These are phyloP conservation scores for Alitta virens DNA, from an alignment of 2,888 invertebrate genomes.

Conservation along the genomic window DNA sequence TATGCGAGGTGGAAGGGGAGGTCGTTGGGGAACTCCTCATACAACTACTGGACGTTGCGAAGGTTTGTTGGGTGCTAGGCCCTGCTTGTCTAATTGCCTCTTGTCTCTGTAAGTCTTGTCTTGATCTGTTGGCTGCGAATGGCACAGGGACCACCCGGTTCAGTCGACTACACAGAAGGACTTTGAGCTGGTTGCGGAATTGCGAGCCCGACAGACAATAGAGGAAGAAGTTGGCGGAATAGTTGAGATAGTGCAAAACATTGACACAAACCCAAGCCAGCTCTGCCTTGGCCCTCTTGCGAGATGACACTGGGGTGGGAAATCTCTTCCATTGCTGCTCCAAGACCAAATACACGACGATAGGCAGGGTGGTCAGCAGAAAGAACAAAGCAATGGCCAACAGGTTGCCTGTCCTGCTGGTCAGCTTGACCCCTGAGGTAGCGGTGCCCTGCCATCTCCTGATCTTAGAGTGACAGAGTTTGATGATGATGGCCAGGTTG, in stretches of 20 bases:
- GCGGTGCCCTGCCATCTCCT: not conserved
- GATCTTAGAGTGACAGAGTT: conserved; percentile 35
- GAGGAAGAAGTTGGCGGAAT: not conserved
- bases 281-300: not conserved
- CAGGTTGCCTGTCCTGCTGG: conserved; percentile 26
- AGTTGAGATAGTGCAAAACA: not conserved
- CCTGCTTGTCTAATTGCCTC: too few species aligned
- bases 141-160: too few species aligned
- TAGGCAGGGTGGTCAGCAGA: conserved; percentile 26
- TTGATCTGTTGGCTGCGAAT: too few species aligned
- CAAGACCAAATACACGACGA: conserved; percentile 15
- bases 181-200: not conserved
- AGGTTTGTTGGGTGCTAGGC: too few species aligned
- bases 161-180: too few species aligned
- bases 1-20: too few species aligned
- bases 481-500: conserved; percentile 44
- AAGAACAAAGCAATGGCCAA: conserved; percentile 26
- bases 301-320: too few species aligned
- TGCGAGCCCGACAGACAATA: not conserved
- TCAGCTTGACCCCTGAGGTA: conserved; percentile 8
- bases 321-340: not conserved
- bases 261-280: not conserved
- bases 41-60: too few species aligned
- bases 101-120: too few species aligned
- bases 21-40: too few species aligned